Percentiles rank a stretch among this genome's conserved stretches.
phyloP scores from a whole-genome alignment of 2,113 vertebrate species.

The Oryzias javanicus region DNA sequence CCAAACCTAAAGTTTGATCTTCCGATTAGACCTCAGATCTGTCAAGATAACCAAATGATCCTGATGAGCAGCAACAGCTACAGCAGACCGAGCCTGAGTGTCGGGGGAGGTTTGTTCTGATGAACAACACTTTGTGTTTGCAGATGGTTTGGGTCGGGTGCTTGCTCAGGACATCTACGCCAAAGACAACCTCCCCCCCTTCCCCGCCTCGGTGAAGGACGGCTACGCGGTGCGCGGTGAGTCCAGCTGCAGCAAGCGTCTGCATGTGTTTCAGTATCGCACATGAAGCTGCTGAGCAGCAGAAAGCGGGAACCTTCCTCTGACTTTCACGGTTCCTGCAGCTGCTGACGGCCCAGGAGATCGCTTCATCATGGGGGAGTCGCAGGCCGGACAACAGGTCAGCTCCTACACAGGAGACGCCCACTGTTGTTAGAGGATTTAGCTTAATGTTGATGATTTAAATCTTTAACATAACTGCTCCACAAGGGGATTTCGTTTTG shows the following conservation, averaged over 20 bases:
- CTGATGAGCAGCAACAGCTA: too few species aligned
- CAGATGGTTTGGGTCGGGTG: conserved; percentile 97
- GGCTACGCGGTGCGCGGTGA: conserved; percentile 98
- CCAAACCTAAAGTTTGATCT: too few species aligned
- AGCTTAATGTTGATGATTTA: too few species aligned
- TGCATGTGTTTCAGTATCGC: not conserved
- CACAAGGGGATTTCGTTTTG: too few species aligned
- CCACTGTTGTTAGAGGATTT: not conserved
- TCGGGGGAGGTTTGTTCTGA: not conserved
- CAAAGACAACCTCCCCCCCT: conserved; percentile 98
- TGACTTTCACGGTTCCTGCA: conserved; percentile 57
- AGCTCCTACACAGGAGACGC: conserved; percentile 21
- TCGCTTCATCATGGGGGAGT: conserved; percentile 98
- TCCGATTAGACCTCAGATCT: too few species aligned
- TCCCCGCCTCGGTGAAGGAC: conserved; percentile 97
- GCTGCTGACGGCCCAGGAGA: conserved; percentile 98
- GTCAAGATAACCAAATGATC: too few species aligned
- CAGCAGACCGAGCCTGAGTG: too few species aligned
- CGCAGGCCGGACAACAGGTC: conserved; percentile 97
- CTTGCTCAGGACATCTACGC: conserved; percentile 99
- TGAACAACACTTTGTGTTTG: not conserved
- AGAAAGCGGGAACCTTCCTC: not conserved
- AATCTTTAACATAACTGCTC: too few species aligned
- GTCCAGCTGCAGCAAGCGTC: not conserved
- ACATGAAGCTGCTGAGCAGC: not conserved